phyloP scores from a whole-genome alignment of 2,113 vertebrate species.

The Notarius lentiginosus region DNA sequence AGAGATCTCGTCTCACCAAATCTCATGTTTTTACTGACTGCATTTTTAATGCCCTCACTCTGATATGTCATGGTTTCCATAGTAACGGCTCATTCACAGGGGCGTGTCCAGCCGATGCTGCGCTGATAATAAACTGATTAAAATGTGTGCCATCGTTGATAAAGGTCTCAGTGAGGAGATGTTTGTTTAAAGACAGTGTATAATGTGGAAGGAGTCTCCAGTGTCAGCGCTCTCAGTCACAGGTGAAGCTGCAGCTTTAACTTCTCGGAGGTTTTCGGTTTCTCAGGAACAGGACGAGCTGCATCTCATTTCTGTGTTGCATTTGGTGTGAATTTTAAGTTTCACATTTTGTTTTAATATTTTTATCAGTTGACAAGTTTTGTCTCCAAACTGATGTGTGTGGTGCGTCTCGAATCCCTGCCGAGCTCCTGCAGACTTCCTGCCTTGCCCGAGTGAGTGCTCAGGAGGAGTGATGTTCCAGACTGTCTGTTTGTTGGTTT shows the following conservation, averaged over 20 bases:
- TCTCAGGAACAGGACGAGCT: neutral
- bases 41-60: neutral
- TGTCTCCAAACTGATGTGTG: neutral
- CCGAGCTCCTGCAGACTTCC: too few relatives aligned
- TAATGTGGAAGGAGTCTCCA: neutral
- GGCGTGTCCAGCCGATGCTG: too few relatives aligned
- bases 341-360: neutral
- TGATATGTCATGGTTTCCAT: too few relatives aligned
- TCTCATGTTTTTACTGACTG: neutral
- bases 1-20: neutral
- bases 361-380: too few relatives aligned
- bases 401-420: neutral
- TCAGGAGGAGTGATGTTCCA: neutral
- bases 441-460: too few relatives aligned
- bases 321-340: neutral
- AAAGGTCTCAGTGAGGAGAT: too few relatives aligned
- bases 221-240: neutral
- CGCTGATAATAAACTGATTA: neutral
- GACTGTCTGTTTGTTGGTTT: neutral
- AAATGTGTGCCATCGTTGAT: neutral
- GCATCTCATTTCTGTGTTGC: neutral
- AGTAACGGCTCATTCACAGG: too few relatives aligned
- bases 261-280: neutral
- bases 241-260: too few relatives aligned
- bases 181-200: neutral